Base-by-base conservation (phyloP, 2,113 vertebrate species). In the Muscicapa adusta region DNA sequence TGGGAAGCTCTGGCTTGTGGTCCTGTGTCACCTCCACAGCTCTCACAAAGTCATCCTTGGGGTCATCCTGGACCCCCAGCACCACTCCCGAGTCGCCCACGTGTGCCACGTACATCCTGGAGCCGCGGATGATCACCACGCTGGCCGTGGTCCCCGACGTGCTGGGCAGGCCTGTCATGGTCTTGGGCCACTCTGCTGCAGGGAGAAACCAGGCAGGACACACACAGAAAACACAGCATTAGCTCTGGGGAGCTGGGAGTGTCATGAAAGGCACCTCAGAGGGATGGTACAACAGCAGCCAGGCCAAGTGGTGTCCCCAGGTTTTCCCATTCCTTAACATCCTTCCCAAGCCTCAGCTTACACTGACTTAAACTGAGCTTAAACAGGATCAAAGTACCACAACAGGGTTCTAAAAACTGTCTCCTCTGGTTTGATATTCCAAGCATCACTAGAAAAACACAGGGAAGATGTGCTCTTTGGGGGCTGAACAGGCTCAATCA, bases 141-240 rank as follows among this genome's bases (percentile, higher is more conserved):
- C 99, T 99, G 88, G 99, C 99, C 13, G 99, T 99, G 60, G 99
- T 99, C 58, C 99, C 99, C 0, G 99, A 99, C 0, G 99, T 99
- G 91, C 99, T 99, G 20, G 99, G 99, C 61, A 99, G 98, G 28
- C 99, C 99, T 0, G 99, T 99, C 80, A 99, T 98, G 7, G 99
- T 99, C 97, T 99, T 99, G 7, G 99, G 99, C 99, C 99, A 99
- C 93, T 99, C 99, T 51, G 99, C 99, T 99, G 97, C 93, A 98
- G 67, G 54, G 89, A 85, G 42, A 8, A 67, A 88, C 48, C 51
- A 93, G 54, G 62, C 43, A 92, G 43, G 24, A 33, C 33, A 5
- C 22, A 38, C 7, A 70, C 11, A 22, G 26, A 63, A 42, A 15
- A 19, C 3, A 26, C 2, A 38, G 18, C 85, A 92, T 89, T 23